Percentiles rank a stretch among this genome's conserved stretches.
These are phyloP conservation scores for Heterotilapia buettikoferi DNA, from an alignment of 2,113 vertebrate genomes.

Conservation along the genomic window DNA sequence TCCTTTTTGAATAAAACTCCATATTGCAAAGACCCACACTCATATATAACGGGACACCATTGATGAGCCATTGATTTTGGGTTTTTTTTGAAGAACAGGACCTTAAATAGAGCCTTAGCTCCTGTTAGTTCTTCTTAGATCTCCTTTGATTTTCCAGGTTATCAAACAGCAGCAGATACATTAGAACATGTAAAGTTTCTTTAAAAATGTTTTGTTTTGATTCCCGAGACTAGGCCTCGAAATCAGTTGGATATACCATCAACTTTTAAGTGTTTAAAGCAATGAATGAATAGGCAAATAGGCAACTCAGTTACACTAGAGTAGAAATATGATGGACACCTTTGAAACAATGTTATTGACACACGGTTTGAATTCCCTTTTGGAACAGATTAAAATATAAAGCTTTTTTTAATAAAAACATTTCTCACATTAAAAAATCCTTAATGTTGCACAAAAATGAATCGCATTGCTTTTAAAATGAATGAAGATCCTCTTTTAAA, in stretches of 20 bases:
- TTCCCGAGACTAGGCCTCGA: not conserved
- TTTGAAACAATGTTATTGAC: not conserved
- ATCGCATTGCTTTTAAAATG: fast-evolving
- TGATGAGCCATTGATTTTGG: not conserved
- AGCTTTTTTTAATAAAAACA: not conserved
- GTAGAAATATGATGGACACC: not conserved
- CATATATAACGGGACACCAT: not conserved
- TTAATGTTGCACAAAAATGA: not conserved
- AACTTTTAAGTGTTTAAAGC: not conserved
- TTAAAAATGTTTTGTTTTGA: not conserved
- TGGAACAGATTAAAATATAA: not conserved
- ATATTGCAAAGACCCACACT: no score
- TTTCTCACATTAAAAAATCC: not conserved
- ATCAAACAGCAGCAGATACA: not conserved
- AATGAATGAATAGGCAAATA: not conserved
- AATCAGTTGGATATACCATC: not conserved
- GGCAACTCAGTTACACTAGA: not conserved
- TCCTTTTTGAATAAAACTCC: no score
- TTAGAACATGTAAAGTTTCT: not conserved
- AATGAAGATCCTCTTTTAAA: fast-evolving
- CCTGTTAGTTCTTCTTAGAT: not conserved
- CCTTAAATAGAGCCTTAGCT: not conserved
- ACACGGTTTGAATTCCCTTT: not conserved
- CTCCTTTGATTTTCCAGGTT: not conserved
- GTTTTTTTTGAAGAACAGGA: not conserved